Evolutionary conservation across 2,888 invertebrate genomes (phyloP), one percentile per base, ranked within the genome.

Genomic region (Drosophila aldrichi): DNA sequence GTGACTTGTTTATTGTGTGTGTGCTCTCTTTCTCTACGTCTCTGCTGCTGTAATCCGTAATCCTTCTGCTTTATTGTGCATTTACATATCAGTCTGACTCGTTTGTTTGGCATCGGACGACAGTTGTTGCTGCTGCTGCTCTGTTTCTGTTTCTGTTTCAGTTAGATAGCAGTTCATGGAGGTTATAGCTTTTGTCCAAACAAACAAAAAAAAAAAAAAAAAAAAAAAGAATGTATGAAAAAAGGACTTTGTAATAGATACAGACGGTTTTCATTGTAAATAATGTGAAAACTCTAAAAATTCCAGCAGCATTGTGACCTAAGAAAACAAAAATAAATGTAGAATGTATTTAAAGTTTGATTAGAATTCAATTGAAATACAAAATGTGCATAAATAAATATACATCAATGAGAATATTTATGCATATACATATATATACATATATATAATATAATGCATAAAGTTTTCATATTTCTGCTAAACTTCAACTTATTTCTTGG

Each of bases 51-150:
- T 82, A 90, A 90, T 79, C 88, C 89, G 75, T 86, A 86, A 86
- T 82, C 88, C 90, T 88, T 80, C 76, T 68, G 82, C 77, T 69
- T 82, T 89, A 79, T 84, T 89, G 66, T 89, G 81, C 84, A 81
- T 84, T 89, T 83, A 63, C 88, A 78, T 84, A 81, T 80, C 62
- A 81, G 72, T 58, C 32, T 52, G 52, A 61, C 67, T 61, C 54
- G 62, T 52, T 76, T 67, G 67, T 43, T 52, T 52, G 36, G 20
- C 51, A 52, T 52, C 51, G 74, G 44, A 36, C 29, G 65, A 54
- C 64, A 65, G 51, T 52, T 51, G 38, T 59, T 40, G 52, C 34
- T 36, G 41, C 34, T 36, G 41, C 51, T 55, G 12, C 36, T 46
- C 67, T 64, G 62, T 65, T 40, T 22, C 20, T 22, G 20, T 22